Evolutionary conservation across 2,797 vertebrate genomes (phyloP).

Genomic region (Calcarius lapponicus): DNA sequence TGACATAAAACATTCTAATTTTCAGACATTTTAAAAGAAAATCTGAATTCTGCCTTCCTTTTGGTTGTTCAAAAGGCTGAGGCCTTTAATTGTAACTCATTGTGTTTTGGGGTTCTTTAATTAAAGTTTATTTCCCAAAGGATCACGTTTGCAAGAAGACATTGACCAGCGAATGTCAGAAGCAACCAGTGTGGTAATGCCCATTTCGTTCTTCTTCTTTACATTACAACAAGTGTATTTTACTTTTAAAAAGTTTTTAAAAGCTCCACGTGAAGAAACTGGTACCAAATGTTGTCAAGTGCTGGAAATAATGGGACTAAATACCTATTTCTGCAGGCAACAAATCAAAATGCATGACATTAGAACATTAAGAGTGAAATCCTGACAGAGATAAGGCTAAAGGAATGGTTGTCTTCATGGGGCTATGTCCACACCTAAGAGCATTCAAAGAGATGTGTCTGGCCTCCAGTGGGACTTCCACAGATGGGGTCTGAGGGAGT

Average conservation of each 20-base stretch:
- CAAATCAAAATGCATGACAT: background rate
- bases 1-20: background rate
- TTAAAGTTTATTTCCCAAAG: constrained; percentile 9
- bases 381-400: background rate
- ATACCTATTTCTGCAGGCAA: background rate
- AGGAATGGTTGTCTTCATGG: background rate
- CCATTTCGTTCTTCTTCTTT: background rate
- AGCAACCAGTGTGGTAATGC: constrained; percentile 3
- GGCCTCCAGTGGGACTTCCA: background rate
- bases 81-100: background rate
- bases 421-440: background rate
- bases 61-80: background rate
- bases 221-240: background rate
- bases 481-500: background rate
- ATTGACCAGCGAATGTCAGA: background rate
- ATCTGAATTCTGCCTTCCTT: background rate
- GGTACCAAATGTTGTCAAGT: background rate
- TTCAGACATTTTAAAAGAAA: background rate
- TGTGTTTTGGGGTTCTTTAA: background rate
- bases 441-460: background rate
- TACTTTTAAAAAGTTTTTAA: background rate
- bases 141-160: background rate
- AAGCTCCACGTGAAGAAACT: background rate
- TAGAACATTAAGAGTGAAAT: background rate
- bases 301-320: background rate